These are phyloP conservation scores for Periophthalmus modestus DNA, from an alignment of 2,113 vertebrate genomes.

Conservation along the genomic window DNA sequence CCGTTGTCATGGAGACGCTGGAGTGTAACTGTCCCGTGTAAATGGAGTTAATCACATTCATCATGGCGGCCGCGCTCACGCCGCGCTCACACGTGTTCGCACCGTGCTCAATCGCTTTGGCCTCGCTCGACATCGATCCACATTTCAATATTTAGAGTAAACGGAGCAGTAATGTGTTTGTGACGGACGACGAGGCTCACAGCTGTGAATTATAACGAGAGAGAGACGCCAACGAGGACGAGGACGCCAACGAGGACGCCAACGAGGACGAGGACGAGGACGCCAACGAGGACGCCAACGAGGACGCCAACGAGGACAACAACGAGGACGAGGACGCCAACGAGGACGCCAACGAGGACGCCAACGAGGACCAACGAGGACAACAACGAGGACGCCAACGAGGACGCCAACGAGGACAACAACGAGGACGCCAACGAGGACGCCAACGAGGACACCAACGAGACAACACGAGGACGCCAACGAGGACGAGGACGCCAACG, in stretches of 20 bases:
- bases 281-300: no score
- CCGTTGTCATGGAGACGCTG: slow-evolving; percentile 31
- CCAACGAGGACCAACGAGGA: neutral
- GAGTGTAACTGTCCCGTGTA: slow-evolving; percentile 34
- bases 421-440: no score
- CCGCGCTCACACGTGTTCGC: slow-evolving; percentile 27
- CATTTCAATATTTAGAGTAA: slow-evolving; percentile 37
- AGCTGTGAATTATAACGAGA: slow-evolving; percentile 12
- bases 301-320: no score
- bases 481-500: no score
- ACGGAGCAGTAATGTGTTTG: slow-evolving; percentile 26
- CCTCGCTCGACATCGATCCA: slow-evolving; percentile 28
- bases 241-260: no score
- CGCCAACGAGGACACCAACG: neutral
- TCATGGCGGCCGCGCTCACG: slow-evolving; percentile 34
- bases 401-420: neutral
- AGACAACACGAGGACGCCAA: no score
- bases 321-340: no score
- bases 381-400: neutral
- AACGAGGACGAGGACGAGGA: no score
- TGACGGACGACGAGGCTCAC: slow-evolving; percentile 17
- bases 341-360: no score
- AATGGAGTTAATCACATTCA: slow-evolving; percentile 63
- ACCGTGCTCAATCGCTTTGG: slow-evolving; percentile 10
- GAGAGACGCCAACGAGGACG: no score